These are phyloP conservation scores for Synergus laeviventris DNA, from an alignment of 2,888 invertebrate genomes.

Conservation along the genomic window DNA sequence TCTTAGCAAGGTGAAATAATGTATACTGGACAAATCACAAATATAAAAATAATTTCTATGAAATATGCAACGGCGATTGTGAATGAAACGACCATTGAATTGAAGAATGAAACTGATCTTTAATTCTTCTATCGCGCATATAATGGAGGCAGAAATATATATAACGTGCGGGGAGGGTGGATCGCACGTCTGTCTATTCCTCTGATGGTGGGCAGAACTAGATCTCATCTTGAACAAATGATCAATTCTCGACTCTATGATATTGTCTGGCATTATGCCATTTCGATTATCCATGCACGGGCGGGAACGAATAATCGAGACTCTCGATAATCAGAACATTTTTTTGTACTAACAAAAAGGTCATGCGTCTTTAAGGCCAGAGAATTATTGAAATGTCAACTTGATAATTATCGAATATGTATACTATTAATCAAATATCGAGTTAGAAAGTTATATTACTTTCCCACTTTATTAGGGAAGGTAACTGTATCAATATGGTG, in stretches of 20 bases:
- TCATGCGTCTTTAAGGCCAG: background rate
- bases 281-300: constrained; percentile 30
- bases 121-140: constrained; percentile 19
- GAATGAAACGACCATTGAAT: background rate
- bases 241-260: constrained; percentile 10
- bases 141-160: constrained; percentile 27
- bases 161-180: background rate
- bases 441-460: background rate
- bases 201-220: constrained; percentile 33
- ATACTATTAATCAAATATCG: background rate
- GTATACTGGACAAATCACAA: background rate
- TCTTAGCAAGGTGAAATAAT: background rate
- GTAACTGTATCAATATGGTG: background rate
- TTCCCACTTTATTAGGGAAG: background rate
- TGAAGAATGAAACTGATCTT: constrained; percentile 23
- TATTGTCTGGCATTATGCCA: constrained; percentile 33
- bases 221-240: constrained; percentile 30
- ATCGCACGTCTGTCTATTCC: constrained; percentile 21
- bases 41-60: background rate
- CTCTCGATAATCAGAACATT: constrained; percentile 3
- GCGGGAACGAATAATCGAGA: constrained; percentile 28
- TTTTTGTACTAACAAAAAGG: background rate
- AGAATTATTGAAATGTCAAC: background rate
- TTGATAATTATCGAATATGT: background rate
- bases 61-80: background rate